These are phyloP conservation scores for Brachionichthys hirsutus DNA, from an alignment of 2,113 vertebrate species.

Conservation along the genomic window DNA sequence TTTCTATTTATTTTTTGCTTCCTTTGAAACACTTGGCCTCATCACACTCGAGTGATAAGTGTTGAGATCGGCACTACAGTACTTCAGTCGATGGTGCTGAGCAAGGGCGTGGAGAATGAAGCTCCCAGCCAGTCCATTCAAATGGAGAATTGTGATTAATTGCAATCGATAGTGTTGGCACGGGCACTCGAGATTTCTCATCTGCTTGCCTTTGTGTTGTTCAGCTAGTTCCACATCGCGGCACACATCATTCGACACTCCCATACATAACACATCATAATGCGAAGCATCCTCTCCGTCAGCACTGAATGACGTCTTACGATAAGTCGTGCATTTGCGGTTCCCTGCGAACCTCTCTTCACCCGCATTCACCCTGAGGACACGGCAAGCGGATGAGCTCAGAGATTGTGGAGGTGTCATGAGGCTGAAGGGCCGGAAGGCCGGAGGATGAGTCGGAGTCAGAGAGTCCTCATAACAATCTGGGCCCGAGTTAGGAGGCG, in stretches of 20 bases:
- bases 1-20: constrained; percentile 41
- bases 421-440: constrained; percentile 39
- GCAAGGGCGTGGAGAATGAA: constrained; percentile 61
- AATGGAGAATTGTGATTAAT: constrained; percentile 70
- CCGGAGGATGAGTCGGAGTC: constrained; percentile 32
- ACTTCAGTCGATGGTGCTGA: constrained; percentile 45
- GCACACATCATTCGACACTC: neutral
- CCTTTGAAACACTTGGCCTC: constrained; percentile 28
- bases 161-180: constrained; percentile 56
- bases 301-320: neutral
- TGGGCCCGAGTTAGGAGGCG: neutral
- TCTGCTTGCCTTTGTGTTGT: constrained; percentile 25
- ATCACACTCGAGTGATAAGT: constrained; percentile 40
- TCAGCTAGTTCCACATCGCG: neutral
- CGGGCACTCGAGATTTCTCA: constrained; percentile 35
- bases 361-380: neutral
- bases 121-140: constrained; percentile 54
- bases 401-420: constrained; percentile 34
- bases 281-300: constrained; percentile 28
- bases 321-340: too few species aligned
- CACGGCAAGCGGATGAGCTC: constrained; percentile 38
- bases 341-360: neutral
- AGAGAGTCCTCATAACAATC: constrained; percentile 9
- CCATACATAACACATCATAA: constrained; percentile 10
- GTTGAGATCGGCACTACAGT: constrained; percentile 34